phyloP scores from a whole-genome alignment of 2,113 vertebrate genomes.

The Dinomys branickii region DNA sequence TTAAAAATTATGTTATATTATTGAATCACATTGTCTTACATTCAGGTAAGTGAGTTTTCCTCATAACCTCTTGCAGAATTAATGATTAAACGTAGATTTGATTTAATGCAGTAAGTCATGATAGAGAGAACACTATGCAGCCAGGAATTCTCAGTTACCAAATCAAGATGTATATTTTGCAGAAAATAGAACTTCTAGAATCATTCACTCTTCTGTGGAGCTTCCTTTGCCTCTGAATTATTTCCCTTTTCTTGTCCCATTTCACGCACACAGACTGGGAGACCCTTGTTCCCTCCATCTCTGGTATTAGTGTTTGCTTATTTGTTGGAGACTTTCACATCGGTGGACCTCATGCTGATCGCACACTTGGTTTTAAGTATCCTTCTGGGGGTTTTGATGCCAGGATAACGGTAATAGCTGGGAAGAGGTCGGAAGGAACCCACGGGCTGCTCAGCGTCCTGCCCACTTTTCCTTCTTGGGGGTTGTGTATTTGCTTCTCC shows the following conservation, averaged over 20 bases:
- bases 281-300: not conserved
- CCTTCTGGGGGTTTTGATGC: not conserved
- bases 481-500: not conserved
- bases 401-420: not conserved
- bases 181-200: not conserved
- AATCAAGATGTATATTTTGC: not conserved
- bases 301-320: not conserved
- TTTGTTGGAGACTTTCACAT: not conserved
- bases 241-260: not conserved
- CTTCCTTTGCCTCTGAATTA: not conserved
- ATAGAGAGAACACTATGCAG: not conserved
- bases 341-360: not conserved
- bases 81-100: not conserved
- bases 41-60: not conserved
- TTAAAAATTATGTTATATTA: not conserved
- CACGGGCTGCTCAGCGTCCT: not conserved
- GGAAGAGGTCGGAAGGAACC: not conserved
- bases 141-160: not conserved
- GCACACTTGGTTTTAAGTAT: not conserved
- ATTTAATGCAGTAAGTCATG: not conserved
- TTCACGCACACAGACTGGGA: accelerated
- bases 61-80: not conserved
- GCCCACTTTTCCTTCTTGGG: not conserved
- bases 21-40: not conserved
- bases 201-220: not conserved